Evolutionary conservation across 1,140 invertebrate genomes (phyloP), one percentile per base, ranked within the genome.

Genomic region (Drosophila nigromelanica): DNA sequence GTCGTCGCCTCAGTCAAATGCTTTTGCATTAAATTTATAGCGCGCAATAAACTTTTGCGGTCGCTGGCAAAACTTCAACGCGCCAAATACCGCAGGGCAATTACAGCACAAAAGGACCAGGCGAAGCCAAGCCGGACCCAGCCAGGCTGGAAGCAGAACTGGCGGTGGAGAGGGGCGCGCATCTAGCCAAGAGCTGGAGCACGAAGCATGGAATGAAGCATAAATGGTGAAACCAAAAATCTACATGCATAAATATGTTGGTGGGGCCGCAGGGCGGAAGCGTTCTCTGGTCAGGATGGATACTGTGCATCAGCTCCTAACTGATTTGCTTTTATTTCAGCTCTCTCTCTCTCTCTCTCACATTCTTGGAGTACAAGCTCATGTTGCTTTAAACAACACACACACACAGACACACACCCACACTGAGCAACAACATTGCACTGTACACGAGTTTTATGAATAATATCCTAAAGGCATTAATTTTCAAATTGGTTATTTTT

Each of bases 401-500:
- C 14, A 14, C 52, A 62, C 33, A 39, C 33, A 51, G 4, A 11
- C 24, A 45, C 14, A 48, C 15, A n/a, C 27, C 1, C 27, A 27
- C 27, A 5, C 27, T 27, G 12, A 42, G n/a, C 52, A 52, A 52
- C 64, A 68, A 68, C 39, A 63, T 27, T 55, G 64, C 48, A 54
- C 21, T 24, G 62, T 51, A 64, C 64, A 87, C 24, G 79, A 80
- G 67, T 76, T 89, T 83, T 89, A 89, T 89, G 83, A 89, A 89
- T 89, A 89, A 89, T 89, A 89, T 89, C 83, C 83, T 89, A 39
- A 73, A 78, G 83, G 83, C 83, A 89, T 89, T 89, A 89, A 89
- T 89, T 89, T 87, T 89, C 73, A 89, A 89, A 89, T 89, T 89
- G 73, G 76, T 83, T 89, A 89, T 89, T 89, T 80, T 89, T 80